Percentiles rank a stretch among this genome's conserved stretches.
These are phyloP conservation scores for Aegypius monachus DNA, from an alignment of 2,113 vertebrate species.

Conservation along the genomic window DNA sequence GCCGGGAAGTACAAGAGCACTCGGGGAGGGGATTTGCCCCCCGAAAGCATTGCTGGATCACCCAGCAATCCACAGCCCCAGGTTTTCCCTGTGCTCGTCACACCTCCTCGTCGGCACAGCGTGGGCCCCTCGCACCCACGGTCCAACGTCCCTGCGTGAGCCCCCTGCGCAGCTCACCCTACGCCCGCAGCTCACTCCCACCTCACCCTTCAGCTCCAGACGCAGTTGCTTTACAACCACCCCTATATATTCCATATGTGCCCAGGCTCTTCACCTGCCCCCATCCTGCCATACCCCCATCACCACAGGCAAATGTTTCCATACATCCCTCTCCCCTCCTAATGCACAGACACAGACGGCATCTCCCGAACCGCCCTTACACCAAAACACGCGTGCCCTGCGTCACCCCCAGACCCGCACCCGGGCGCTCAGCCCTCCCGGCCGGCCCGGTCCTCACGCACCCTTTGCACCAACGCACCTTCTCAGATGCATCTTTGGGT, in stretches of 20 bases:
- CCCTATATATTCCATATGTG: rapidly evolving
- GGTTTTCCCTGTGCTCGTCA: neutral
- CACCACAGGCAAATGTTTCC: neutral
- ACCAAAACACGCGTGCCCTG: rapidly evolving
- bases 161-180: neutral
- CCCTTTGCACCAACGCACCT: too few relatives aligned
- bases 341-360: rapidly evolving
- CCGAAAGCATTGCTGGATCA: neutral
- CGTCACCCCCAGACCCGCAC: neutral
- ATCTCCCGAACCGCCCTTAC: rapidly evolving
- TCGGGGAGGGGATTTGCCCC: neutral
- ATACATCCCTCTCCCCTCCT: neutral
- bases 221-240: rapidly evolving
- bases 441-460: neutral
- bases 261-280: neutral
- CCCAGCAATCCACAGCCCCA: neutral
- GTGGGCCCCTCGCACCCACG: rapidly evolving
- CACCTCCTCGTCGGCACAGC: rapidly evolving
- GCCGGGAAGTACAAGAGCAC: neutral
- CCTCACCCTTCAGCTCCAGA: rapidly evolving
- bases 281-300: neutral
- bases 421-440: neutral
- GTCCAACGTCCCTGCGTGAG: neutral
- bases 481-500: neutral
- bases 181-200: neutral